Conservation (phyloP, 1,140 invertebrate genomes). For the Cheumatopsyche charites region DNA sequence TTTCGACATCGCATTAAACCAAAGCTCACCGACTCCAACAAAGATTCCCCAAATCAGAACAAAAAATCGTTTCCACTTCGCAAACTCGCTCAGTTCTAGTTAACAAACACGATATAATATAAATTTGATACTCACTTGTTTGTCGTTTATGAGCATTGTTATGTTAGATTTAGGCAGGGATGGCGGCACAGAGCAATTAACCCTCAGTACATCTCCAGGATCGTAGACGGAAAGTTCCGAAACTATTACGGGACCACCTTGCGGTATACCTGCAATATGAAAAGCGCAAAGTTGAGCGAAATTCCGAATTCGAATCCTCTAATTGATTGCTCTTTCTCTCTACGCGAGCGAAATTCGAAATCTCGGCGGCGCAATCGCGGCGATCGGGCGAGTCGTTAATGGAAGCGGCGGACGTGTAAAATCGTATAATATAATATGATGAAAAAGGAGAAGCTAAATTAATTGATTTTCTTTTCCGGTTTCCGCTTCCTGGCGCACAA, state of each 20-base stretch:
- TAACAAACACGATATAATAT: conserved; percentile 28
- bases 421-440: neutral
- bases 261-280: conserved; percentile 61
- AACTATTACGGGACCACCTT: conserved; percentile 62
- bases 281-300: neutral
- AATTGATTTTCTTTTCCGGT: conserved; percentile 29
- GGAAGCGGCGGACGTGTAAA: neutral
- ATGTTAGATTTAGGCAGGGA: conserved; percentile 71
- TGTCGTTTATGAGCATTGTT: conserved; percentile 75
- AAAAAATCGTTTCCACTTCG: no score
- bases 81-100: no score
- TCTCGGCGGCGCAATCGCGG: no score
- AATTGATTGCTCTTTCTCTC: no score
- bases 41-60: no score
- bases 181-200: conserved; percentile 76
- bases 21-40: no score
- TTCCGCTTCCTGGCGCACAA: conserved; percentile 22
- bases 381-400: neutral
- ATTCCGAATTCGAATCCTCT: neutral
- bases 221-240: conserved; percentile 74
- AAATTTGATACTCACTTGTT: conserved; percentile 66
- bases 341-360: no score
- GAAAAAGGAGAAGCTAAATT: neutral
- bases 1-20: no score
- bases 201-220: conserved; percentile 72